Base-by-base conservation (phyloP, 1,140 invertebrate species). In the Coptotermes formosanus region DNA sequence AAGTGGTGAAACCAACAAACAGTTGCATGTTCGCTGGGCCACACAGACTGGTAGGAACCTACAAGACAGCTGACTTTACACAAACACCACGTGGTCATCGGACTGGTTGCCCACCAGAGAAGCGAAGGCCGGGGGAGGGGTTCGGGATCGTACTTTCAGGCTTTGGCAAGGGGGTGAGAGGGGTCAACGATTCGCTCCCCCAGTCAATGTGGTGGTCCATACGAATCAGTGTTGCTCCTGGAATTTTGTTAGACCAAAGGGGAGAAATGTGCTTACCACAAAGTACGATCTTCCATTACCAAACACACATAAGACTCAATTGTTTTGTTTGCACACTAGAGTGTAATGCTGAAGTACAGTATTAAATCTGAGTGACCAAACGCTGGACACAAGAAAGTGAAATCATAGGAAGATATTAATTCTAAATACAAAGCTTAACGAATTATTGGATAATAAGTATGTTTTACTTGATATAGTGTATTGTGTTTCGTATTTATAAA, bases 21-120 rank as follows among this genome's bases (percentile, higher is more conserved):
- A 75, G 64, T n/a, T n/a, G 64, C n/a, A 11, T 75, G 64, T n/a
- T 25, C n/a, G 64, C 6, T 75, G 64, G 64, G 25, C n/a, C 64
- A n/a, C 64, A 75, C 25, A 25, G 64, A 75, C 64, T 12, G 8
- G 8, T 75, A 75, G 25, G 25, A 75, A 11, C n/a, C 64, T 14
- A 75, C 25, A 75, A 30, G 64, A 75, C 64, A 75, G 64, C 64
- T 75, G 25, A 75, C 64, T 30, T 75, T 30, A 75, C 64, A 75
- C 64, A 30, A n/a, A 75, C 64, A 75, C 64, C 64, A 75, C 64
- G 64, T 75, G 64, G 64, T 75, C 64, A 75, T 75, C 64, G n/a
- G 25, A 75, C 64, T 75, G 64, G 64, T 75, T 75, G 64, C 25
- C n/a, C 64, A 75, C 64, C 9, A 75, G 64, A 75, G 3, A 30